Conservation (phyloP, 1,140 invertebrate species). For the Hestina assimilis region DNA sequence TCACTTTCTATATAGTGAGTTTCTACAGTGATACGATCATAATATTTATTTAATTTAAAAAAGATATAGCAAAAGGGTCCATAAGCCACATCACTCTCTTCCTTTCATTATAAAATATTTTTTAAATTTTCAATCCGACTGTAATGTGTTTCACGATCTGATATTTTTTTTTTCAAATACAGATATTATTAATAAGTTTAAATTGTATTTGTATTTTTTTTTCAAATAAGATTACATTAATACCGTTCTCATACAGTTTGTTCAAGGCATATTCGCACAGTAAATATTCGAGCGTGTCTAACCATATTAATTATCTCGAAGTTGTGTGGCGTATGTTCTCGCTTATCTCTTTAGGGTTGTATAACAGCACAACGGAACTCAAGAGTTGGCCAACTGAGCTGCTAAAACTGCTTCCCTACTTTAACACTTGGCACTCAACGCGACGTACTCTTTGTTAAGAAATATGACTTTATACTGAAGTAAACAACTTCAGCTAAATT, state of each 20-base stretch:
- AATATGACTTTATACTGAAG: constrained; percentile 40
- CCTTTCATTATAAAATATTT: no score
- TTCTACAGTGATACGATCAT: no score
- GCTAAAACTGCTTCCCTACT: constrained; percentile 44
- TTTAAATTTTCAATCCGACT: no score
- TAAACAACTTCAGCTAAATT: constrained; percentile 12
- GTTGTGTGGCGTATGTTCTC: constrained; percentile 26
- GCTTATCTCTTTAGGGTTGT: constrained; percentile 27
- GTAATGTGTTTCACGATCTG: no score
- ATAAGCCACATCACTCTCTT: no score
- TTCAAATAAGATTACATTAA: background rate
- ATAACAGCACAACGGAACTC: constrained; percentile 27
- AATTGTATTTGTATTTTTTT: background rate
- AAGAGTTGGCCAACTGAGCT: constrained; percentile 39
- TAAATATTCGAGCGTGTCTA: background rate
- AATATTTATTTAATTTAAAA: no score
- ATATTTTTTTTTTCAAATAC: no score
- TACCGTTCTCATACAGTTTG: background rate
- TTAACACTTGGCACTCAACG: constrained; percentile 43
- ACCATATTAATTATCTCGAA: constrained; percentile 28
- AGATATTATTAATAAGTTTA: no score
- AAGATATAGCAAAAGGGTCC: no score
- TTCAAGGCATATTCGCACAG: background rate
- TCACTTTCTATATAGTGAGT: no score
- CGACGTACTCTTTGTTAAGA: constrained; percentile 49